Evolutionary conservation across 2,888 invertebrate species (phyloP), one percentile per base, ranked within the genome.

Genomic region (Oxycera nigricornis): DNA sequence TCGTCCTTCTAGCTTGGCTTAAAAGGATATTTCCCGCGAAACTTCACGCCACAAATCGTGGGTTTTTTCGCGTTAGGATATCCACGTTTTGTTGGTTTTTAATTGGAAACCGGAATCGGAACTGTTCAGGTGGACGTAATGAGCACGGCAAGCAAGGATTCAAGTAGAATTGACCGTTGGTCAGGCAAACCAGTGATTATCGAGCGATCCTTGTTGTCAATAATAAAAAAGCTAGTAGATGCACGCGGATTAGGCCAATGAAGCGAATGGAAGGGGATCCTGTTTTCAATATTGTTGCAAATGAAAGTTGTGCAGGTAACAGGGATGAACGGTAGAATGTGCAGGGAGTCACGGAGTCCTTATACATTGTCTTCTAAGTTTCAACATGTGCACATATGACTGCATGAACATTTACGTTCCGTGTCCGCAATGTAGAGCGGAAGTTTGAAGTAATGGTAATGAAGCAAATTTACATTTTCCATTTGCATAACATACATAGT

Each of bases 161-260:
- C n/a, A 46, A 46, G 46, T 14, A 28, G 9, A 24, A 59, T 59
- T 59, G 59, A 59, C 59, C 59, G 2, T 2, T 28, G 59, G 59
- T 28, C 28, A 59, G 26, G 26, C 55, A 4, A 24, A 28, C 17
- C 28, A 6, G 11, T 14, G 24, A 28, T 26, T 24, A 46, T 46
- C 17, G 46, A 46, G 28, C n/a, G 28, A n/a, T 22, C 2, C 3
- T 46, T 46, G 3, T 46, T 35, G 35, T 35, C 7, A 3, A 17
- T 46, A 46, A n/a, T 11, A 17, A 17, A 46, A 26, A 55, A 26
- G 3, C 2, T 22, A 11, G 11, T 24, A 28, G 14, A 28, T n/a
- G n/a, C 22, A n/a, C 59, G 59, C 59, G 59, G 59, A 59, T 59
- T 59, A 59, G n/a, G 26, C 14, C 59, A 28, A 59, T 59, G 59